Evolutionary conservation across 2,797 vertebrate genomes (phyloP), one percentile per base, ranked within the genome.

Genomic region (Rhynchotus rufescens): DNA sequence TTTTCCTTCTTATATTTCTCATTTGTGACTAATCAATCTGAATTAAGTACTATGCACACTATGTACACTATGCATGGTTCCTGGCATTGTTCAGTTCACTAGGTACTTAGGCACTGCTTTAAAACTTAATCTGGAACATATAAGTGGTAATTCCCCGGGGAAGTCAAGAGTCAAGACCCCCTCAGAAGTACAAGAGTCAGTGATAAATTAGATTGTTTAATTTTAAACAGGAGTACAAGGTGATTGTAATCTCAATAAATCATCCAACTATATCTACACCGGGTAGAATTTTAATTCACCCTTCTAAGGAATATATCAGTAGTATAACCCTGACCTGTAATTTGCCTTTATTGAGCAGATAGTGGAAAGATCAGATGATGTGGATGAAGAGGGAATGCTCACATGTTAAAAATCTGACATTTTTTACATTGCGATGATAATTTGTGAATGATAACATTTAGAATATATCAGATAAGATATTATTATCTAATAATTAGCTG

Each of bases 221-320:
- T 94, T 95, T 89, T 71, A 94, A 93, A 92, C 28, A 84, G 49
- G 77, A 32, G 11, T 86, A 69, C 72, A 78, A 80, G 66, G 54
- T 86, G 81, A 92, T 87, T 93, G 52, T 89, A 93, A 90, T 88
- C 83, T 91, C 71, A 81, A 57, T 90, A 93, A 93, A 92, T 95
- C 54, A 86, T 85, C 61, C 42, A 59, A 76, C 10, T 73, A 45
- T 78, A 77, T 81, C 77, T 80, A 80, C 49, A 79, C 38, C 15
- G 9, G 32, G 45, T 78, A 86, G n/a, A 92, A 84, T 89, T 88
- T 90, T 94, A 96, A 88, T 93, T 73, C 54, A 45, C 8, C 28
- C 40, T 80, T 80, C 71, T 36, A 89, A 60, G 67, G 84, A 95
- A 88, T 19, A 67, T 60, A 84, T 32, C 54, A 76, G 45, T 38